phyloP scores from a whole-genome alignment of 2,113 vertebrate species.

The Struthio camelus region DNA sequence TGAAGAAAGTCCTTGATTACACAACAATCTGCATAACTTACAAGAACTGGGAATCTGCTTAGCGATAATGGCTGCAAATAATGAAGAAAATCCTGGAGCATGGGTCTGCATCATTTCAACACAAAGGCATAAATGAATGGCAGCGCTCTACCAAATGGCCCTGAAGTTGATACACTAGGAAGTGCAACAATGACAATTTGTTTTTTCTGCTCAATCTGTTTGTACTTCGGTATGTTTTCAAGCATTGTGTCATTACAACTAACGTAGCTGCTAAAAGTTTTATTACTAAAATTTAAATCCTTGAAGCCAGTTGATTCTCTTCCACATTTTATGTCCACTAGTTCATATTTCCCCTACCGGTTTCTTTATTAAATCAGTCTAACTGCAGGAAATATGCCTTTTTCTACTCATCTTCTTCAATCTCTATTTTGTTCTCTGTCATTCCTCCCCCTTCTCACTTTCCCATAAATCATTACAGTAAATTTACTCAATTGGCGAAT shows the following conservation, averaged over 20 bases:
- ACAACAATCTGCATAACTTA: background rate
- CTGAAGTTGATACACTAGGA: background rate
- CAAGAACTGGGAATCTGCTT: background rate
- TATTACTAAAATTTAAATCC: background rate
- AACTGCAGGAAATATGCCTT: background rate
- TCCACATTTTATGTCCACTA: background rate
- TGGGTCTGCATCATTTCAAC: background rate
- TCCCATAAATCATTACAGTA: background rate
- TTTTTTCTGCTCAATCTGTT: background rate
- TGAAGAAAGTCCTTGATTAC: background rate
- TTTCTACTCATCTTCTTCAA: background rate
- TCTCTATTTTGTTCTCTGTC: background rate
- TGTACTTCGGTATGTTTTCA: background rate
- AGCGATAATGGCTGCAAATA: background rate
- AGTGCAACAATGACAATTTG: background rate
- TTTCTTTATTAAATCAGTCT: background rate
- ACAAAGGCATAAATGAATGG: background rate
- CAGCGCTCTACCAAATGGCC: background rate
- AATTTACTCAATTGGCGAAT: background rate
- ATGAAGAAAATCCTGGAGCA: background rate
- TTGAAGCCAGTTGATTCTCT: background rate
- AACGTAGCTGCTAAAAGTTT: background rate
- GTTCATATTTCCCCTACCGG: background rate
- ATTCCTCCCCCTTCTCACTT: background rate
- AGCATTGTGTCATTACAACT: background rate